Percentiles rank a stretch among this genome's conserved stretches.
phyloP scores from a whole-genome alignment of 2,888 invertebrate species.

The Ganaspis brasiliensis region DNA sequence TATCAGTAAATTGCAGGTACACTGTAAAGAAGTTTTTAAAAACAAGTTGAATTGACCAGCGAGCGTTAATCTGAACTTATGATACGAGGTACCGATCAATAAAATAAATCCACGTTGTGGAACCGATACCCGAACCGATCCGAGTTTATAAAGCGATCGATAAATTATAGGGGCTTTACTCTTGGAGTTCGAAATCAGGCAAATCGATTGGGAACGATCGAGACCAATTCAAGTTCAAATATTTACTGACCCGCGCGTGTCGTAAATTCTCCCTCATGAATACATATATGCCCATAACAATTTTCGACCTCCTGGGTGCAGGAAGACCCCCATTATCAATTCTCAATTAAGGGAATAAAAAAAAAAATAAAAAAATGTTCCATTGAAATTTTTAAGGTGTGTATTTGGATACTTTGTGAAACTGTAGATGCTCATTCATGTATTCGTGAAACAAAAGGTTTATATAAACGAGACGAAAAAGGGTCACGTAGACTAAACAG shows the following conservation, averaged over 20 bases:
- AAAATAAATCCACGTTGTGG: slow-evolving; percentile 4
- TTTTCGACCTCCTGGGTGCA: slow-evolving; percentile 32
- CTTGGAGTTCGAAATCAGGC: slow-evolving; percentile 15
- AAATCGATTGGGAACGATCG: slow-evolving; percentile 30
- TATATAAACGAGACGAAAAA: background rate
- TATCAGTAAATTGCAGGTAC: background rate
- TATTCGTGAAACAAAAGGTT: background rate
- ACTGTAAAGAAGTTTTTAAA: background rate
- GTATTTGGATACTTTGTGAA: no score
- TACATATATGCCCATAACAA: slow-evolving; percentile 13
- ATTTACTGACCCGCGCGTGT: slow-evolving; percentile 7
- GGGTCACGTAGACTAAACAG: background rate
- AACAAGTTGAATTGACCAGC: background rate
- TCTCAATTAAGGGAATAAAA: background rate
- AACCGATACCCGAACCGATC: slow-evolving; percentile 5
- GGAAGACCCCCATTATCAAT: background rate
- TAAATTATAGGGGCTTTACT: slow-evolving; percentile 15
- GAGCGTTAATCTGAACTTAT: slow-evolving; percentile 20
- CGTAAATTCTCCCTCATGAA: slow-evolving; percentile 42
- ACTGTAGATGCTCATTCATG: no score
- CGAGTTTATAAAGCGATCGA: slow-evolving; percentile 27
- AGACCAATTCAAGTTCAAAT: slow-evolving; percentile 27
- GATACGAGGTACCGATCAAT: slow-evolving; percentile 15
- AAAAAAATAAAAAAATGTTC: background rate
- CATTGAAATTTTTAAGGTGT: background rate